phyloP scores from a whole-genome alignment of 1,140 invertebrate genomes.

The Drosophila pachea region DNA sequence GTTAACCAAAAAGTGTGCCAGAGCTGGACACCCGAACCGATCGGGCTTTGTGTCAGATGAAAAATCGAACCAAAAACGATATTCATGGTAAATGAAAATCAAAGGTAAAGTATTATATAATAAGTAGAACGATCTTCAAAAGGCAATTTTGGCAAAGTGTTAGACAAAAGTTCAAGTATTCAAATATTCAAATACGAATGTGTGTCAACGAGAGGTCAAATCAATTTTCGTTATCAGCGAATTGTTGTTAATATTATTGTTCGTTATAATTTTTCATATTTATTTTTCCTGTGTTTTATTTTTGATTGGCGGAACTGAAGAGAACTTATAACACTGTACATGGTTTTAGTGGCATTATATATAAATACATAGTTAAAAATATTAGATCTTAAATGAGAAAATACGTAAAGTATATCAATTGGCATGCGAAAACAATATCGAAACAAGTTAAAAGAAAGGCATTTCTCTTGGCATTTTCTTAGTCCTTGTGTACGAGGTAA shows the following conservation, averaged over 20 bases:
- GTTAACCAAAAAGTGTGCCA: slow-evolving; percentile 19
- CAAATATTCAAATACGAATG: slow-evolving; percentile 54
- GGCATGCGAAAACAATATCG: slow-evolving; percentile 51
- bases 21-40: background rate
- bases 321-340: slow-evolving; percentile 69
- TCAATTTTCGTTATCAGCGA: slow-evolving; percentile 41
- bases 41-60: slow-evolving; percentile 4
- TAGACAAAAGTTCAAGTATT: slow-evolving; percentile 42
- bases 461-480: slow-evolving; percentile 26
- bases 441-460: slow-evolving; percentile 38
- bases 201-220: slow-evolving; percentile 49
- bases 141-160: slow-evolving; percentile 21
- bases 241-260: slow-evolving; percentile 34
- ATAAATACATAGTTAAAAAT: slow-evolving; percentile 52
- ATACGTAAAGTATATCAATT: slow-evolving; percentile 39
- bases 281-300: background rate
- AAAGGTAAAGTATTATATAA: slow-evolving; percentile 22
- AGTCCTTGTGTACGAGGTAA: slow-evolving; percentile 26
- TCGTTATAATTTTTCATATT: slow-evolving; percentile 13
- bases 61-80: slow-evolving; percentile 1
- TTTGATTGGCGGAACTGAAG: slow-evolving; percentile 57
- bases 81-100: slow-evolving; percentile 13
- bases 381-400: slow-evolving; percentile 59
- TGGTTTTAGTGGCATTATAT: slow-evolving; percentile 47
- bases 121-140: slow-evolving; percentile 27